These are phyloP conservation scores for Ranitomeya variabilis DNA, from an alignment of 2,113 vertebrate species.

Conservation along the genomic window DNA sequence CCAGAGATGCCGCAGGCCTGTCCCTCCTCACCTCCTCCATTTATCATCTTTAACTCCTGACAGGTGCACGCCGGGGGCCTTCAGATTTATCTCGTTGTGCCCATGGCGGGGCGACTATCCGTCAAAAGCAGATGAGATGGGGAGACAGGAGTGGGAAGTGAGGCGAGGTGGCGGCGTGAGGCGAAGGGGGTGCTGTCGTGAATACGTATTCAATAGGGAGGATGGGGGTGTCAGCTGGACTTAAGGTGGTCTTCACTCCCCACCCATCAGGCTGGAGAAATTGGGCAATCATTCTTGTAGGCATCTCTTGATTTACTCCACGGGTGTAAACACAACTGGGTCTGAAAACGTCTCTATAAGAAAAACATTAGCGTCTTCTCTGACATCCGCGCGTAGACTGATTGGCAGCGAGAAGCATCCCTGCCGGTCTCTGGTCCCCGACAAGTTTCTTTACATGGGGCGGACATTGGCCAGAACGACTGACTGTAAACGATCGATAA, in stretches of 20 bases:
- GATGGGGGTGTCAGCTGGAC: conserved; percentile 68
- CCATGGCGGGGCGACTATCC: conserved; percentile 77
- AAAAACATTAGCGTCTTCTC: conserved; percentile 80
- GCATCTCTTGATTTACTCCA: conserved; percentile 80
- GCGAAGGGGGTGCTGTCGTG: conserved; percentile 50
- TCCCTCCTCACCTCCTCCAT: conserved; percentile 87
- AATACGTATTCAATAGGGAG: conserved; percentile 58
- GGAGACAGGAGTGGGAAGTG: conserved; percentile 58
- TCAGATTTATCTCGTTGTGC: conserved; percentile 85
- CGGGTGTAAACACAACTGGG: conserved; percentile 74
- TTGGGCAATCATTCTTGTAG: conserved; percentile 81
- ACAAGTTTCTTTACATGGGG: neutral
- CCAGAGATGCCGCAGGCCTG: conserved; percentile 76
- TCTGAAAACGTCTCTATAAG: conserved; percentile 80
- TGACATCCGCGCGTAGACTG: conserved; percentile 64
- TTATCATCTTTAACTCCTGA: conserved; percentile 99
- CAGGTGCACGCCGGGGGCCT: conserved; percentile 79
- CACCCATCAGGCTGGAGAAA: conserved; percentile 72
- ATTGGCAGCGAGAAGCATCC: conserved; percentile 68
- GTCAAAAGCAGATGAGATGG: conserved; percentile 71
- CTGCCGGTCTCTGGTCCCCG: neutral
- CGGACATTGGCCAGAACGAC: neutral
- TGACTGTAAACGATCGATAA: neutral
- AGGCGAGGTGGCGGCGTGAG: conserved; percentile 7
- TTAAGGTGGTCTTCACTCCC: conserved; percentile 64